Base-by-base conservation (phyloP, 2,888 invertebrate species). In the Empis stercorea region DNA sequence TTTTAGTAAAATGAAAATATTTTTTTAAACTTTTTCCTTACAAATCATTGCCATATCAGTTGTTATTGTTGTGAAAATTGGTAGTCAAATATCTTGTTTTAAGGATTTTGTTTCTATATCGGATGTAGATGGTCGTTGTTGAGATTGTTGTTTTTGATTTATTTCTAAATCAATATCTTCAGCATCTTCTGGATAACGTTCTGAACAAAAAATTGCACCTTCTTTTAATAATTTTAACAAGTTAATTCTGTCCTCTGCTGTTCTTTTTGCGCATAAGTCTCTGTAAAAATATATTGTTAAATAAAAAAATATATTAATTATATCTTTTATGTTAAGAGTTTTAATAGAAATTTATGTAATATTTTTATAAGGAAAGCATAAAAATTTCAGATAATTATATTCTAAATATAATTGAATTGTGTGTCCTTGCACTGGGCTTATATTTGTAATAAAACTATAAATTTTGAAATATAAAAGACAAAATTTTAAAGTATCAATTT, bases 171-270 rank as follows among this genome's bases (percentile, higher is more conserved):
- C 66, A 45, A 65, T 66, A 44, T 64, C 65, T 55, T 66, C 65
- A 13, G 66, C 66, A 52, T 66, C 66, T 47, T 66, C 66, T 16
- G 65, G 65, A 61, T 66, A 66, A 11, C 65, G 64, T 54, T 66
- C 66, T 15, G 66, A 66, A 51, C 66, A 65, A 45, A 66, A 66
- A 27, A 66, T 66, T 39, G 66, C 66, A 6, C 65, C 67, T n/a
- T 67, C 66, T 49, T 64, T 65, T 10, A 68, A 84, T 56, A 88
- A 70, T 69, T 87, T 84, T 61, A 88, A 72, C 63, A 88, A 73
- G 70, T 87, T 87, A 79, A 88, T 79, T 44, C 88, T 86, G 72
- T 88, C 87, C 70, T 87, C 84, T 43, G 87, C 87, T 71, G 86
- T 86, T 53, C 87, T 77, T 68, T 87, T 87, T 63, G 88, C 88